Evolutionary conservation across 2,888 invertebrate genomes (phyloP).

Genomic region (Diadegma fenestrale): DNA sequence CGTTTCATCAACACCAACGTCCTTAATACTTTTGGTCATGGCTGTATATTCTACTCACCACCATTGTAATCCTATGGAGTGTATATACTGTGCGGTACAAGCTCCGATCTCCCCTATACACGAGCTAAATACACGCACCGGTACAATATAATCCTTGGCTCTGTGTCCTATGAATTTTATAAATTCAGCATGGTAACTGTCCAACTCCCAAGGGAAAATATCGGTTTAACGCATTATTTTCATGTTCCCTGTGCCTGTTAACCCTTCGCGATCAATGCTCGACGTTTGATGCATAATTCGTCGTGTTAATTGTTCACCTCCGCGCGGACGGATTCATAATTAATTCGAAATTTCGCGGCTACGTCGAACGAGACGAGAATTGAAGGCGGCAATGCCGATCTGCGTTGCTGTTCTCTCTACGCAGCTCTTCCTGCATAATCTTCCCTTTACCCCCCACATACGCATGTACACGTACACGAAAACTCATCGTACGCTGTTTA

Average conservation of each 20-base stretch:
- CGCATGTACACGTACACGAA: neutral
- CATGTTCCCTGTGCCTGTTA: neutral
- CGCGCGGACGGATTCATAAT: slow-evolving; percentile 67
- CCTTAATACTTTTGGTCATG: neutral
- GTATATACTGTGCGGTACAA: neutral
- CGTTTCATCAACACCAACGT: no score
- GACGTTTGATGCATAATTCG: slow-evolving; percentile 70
- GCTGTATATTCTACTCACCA: slow-evolving; percentile 3
- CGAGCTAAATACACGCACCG: slow-evolving; percentile 27
- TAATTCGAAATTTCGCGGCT: slow-evolving; percentile 65
- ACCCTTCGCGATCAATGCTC: neutral
- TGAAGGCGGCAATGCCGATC: neutral
- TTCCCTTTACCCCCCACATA: slow-evolving; percentile 3
- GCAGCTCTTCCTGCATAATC: slow-evolving; percentile 8
- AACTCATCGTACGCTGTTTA: slow-evolving; percentile 27
- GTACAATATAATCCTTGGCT: slow-evolving; percentile 21
- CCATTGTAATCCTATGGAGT: slow-evolving; percentile 18
- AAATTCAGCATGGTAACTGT: slow-evolving; percentile 32
- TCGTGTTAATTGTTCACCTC: slow-evolving; percentile 65
- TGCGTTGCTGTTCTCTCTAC: neutral
- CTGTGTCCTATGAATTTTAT: slow-evolving; percentile 33
- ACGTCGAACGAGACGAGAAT: slow-evolving; percentile 23
- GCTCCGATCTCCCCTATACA: slow-evolving; percentile 18
- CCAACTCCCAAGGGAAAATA: slow-evolving; percentile 37
- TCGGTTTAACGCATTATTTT: slow-evolving; percentile 9